Evolutionary conservation across 2,113 vertebrate species (phyloP).

Genomic region (Ovis canadensis): DNA sequence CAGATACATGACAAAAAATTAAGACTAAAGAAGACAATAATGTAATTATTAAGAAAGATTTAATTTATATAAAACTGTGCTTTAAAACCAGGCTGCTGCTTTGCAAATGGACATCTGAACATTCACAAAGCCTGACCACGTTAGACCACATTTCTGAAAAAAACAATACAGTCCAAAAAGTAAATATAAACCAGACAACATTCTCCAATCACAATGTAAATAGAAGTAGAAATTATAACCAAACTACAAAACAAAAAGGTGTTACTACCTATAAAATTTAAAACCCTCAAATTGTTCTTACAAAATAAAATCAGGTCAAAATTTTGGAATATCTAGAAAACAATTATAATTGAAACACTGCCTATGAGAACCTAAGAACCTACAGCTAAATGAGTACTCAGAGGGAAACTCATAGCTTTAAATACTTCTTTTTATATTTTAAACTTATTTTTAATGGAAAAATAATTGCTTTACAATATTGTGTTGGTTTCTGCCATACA

Average conservation of each 20-base stretch:
- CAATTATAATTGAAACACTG: neutral
- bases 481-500: neutral
- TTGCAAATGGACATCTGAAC: neutral
- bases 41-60: neutral
- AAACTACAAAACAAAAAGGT: neutral
- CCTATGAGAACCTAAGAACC: neutral
- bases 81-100: neutral
- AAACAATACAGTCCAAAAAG: neutral
- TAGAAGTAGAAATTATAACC: neutral
- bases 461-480: neutral
- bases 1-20: neutral
- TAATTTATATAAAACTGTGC: neutral
- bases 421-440: neutral
- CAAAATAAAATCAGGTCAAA: neutral
- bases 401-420: conserved; percentile 1
- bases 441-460: neutral
- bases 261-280: neutral
- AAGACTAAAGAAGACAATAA: neutral
- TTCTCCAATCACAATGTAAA: neutral
- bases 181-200: neutral
- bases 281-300: neutral
- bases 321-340: neutral
- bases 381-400: neutral
- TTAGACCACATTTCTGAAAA: neutral
- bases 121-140: neutral